Base-by-base conservation (phyloP, 2,797 vertebrate species). In the Clarias fuscus region DNA sequence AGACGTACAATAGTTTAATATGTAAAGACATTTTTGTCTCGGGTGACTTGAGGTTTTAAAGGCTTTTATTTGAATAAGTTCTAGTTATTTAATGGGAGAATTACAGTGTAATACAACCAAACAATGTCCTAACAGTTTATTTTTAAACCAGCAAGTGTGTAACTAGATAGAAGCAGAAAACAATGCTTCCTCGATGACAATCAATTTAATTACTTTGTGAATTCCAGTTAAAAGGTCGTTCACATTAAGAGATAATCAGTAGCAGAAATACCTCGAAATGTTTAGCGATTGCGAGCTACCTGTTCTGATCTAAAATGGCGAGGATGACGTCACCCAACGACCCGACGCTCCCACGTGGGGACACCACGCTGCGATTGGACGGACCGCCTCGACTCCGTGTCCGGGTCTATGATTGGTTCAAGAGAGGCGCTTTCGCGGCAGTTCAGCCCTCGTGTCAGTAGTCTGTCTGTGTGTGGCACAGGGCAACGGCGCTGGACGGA, bases 261-360 rank as follows among this genome's bases (percentile, higher is more conserved):
- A 40, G 40, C 24, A 87, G 76, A 88, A 87, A 86, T 59, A 87
- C 78, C 71, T 43, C 81, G 79, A 76, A 79, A 79, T 78, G 78
- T 86, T 77, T 83, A 67, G 24, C 24, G 83, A 62, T 91, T 89
- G 90, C 90, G 84, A 91, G 93, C 92, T 93, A 94, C 94, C 94
- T 94, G 94, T 95, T 93, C 94, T 92, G 92, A 95, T 96, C 95
- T 95, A 96, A 96, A 96, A 96, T 96, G 96, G 96, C 96, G 96
- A 95, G 93, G 82, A 86, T 95, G 96, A 96, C 92, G 95, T 96
- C 92, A 93, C 68, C 37, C 71, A 13, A 11, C 37, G 24, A 53
- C 71, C 20, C 22, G 15, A 24, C 3, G 22, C 24, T 95, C 96
- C 97, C 97, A 97, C 97, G 97, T 98, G 97, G 97, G 96, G 22